Evolutionary conservation across 2,797 vertebrate species (phyloP).

Genomic region (Alouatta caraya): DNA sequence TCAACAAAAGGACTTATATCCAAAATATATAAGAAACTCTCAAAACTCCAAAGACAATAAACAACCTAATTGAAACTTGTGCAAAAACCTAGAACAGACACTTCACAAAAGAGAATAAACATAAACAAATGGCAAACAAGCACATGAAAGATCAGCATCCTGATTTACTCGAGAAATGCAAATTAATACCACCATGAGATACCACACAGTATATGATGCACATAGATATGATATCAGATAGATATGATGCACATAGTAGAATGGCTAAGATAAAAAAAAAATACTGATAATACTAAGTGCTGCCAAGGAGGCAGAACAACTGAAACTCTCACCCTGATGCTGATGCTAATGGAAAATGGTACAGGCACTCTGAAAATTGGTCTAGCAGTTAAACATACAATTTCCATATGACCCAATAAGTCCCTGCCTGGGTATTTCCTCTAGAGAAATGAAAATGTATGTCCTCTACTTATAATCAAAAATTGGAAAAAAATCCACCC

Average conservation of each 20-base stretch:
- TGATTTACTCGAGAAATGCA: slow-evolving; percentile 18
- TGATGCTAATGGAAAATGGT: neutral
- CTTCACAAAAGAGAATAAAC: slow-evolving; percentile 40
- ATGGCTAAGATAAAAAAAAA: neutral
- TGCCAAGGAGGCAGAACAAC: neutral
- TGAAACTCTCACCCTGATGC: neutral
- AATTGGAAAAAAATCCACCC: neutral
- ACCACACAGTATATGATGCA: too few species aligned
- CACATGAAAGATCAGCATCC: slow-evolving; percentile 10
- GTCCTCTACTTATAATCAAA: neutral
- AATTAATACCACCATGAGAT: neutral
- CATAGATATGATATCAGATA: too few species aligned
- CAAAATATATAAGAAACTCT: slow-evolving; percentile 38
- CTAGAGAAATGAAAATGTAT: neutral
- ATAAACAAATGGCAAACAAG: slow-evolving; percentile 51
- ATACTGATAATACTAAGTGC: neutral
- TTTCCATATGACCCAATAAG: neutral
- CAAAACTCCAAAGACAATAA: slow-evolving; percentile 22
- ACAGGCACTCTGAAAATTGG: neutral
- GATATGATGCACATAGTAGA: neutral
- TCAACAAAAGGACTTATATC: neutral
- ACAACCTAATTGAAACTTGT: slow-evolving; percentile 32
- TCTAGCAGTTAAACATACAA: neutral
- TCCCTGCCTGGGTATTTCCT: neutral
- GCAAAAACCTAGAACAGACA: slow-evolving; percentile 20